Base-by-base conservation (phyloP, 2,888 invertebrate genomes). In the Tortricodes alternella region DNA sequence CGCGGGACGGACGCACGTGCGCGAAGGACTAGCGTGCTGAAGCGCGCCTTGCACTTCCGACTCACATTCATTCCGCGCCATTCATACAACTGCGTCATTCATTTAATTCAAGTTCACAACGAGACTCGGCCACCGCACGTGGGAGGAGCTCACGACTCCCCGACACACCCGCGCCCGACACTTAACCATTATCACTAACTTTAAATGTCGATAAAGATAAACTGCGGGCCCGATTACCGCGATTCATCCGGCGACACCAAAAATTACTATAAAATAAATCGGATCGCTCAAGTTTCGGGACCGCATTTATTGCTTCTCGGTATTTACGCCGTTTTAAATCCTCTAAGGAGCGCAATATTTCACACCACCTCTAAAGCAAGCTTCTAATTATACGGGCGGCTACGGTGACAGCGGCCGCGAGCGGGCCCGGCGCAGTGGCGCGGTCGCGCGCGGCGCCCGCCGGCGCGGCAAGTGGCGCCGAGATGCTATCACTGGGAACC, bases 41-140 rank as follows among this genome's bases (percentile, higher is more conserved):
- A 80, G 75, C 80, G 74, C 76, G 70, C 71, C 74, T 73, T 81
- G 81, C 81, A 84, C 85, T 88, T 89, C 89, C 88, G 87, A 85
- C 83, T 83, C 85, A 73, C 85, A 86, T 85, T 85, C 86, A 86
- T 82, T 83, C 84, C 84, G 80, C 85, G 80, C 85, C 88, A 89
- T 89, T 89, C 88, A 89, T 84, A 86, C 83, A 86, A 86, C 78
- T 76, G 82, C 83, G 78, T 86, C 88, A 87, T 87, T 89, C 85
- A 88, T 84, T 84, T 84, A 83, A 87, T 88, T 86, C 86, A 87
- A 89, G 87, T 86, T 85, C 85, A 88, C 83, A 85, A 85, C 78
- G 73, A 78, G 74, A 78, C 71, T 74, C 68, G 71, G 60, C 73
- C 65, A 67, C 72, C 73, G 76, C 70, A 78, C 80, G 85, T 83